Percentiles rank a stretch among this genome's conserved stretches.
These are phyloP conservation scores for Sebastes nivosus DNA, from an alignment of 2,797 vertebrate genomes.

Conservation along the genomic window DNA sequence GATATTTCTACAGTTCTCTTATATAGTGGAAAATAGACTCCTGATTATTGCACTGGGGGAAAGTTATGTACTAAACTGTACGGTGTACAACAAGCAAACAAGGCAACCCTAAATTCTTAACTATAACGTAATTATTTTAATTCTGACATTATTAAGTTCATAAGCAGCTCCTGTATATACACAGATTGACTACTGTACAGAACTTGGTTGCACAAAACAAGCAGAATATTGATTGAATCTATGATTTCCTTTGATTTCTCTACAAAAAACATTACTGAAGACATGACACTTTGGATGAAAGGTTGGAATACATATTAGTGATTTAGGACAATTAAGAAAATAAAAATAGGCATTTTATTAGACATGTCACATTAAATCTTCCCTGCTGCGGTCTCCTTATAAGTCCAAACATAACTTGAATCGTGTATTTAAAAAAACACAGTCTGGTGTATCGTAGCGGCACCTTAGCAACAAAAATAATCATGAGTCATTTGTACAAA, in stretches of 20 bases:
- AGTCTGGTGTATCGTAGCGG: background rate
- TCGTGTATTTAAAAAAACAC: slow-evolving; percentile 21
- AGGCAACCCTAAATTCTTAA: background rate
- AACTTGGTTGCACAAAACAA: background rate
- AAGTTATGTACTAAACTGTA: background rate
- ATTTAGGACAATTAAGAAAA: background rate
- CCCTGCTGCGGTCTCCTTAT: background rate
- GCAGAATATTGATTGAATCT: background rate
- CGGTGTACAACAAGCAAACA: background rate
- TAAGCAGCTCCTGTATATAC: background rate
- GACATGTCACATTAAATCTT: background rate
- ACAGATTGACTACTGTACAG: background rate
- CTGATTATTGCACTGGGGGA: slow-evolving; percentile 2
- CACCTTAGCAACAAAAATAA: slow-evolving; percentile 8
- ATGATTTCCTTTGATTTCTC: background rate
- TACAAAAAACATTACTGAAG: background rate
- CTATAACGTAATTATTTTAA: background rate
- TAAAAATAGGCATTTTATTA: background rate
- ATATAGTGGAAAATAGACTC: slow-evolving; percentile 5
- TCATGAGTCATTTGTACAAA: background rate
- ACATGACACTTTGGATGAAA: background rate
- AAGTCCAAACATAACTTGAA: slow-evolving; percentile 3
- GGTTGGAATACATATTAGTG: background rate
- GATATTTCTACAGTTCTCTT: slow-evolving; percentile 9
- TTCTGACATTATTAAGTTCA: background rate